phyloP scores from a whole-genome alignment of 2,797 vertebrate species.

The Gallinago nigripennis region DNA sequence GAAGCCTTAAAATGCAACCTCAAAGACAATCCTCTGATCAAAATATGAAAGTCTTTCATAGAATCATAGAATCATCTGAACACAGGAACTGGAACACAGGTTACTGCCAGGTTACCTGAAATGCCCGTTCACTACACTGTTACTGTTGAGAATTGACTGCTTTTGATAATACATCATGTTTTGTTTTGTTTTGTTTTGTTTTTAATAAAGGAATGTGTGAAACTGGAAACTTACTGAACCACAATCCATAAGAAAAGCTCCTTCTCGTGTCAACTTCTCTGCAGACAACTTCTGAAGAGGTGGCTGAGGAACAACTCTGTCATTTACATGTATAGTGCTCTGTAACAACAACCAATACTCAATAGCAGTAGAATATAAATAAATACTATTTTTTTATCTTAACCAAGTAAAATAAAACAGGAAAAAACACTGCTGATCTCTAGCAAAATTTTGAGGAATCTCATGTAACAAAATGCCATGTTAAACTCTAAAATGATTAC shows the following conservation, averaged over 20 bases:
- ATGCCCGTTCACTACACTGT: neutral
- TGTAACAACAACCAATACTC: constrained; percentile 46
- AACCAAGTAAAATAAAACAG: neutral
- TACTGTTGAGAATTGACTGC: neutral
- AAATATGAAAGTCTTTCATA: neutral
- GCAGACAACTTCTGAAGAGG: constrained; percentile 89
- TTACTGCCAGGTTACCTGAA: neutral
- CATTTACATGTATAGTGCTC: constrained; percentile 91
- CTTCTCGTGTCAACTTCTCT: constrained; percentile 90
- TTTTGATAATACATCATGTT: neutral
- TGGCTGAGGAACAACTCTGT: constrained; percentile 90
- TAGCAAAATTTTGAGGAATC: neutral
- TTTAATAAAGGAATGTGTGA: neutral
- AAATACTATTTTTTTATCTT: neutral
- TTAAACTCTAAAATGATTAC: neutral
- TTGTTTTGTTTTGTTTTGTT: too few species aligned
- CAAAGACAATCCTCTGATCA: neutral
- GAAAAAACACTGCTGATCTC: neutral
- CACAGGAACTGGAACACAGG: neutral
- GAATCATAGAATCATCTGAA: too few species aligned
- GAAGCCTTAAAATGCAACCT: neutral
- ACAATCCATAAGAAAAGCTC: constrained; percentile 95
- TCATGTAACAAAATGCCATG: neutral
- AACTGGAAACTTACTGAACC: constrained; percentile 82
- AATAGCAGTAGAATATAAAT: neutral